Evolutionary conservation across 2,888 invertebrate species (phyloP).

Genomic region (Globia sparganii): DNA sequence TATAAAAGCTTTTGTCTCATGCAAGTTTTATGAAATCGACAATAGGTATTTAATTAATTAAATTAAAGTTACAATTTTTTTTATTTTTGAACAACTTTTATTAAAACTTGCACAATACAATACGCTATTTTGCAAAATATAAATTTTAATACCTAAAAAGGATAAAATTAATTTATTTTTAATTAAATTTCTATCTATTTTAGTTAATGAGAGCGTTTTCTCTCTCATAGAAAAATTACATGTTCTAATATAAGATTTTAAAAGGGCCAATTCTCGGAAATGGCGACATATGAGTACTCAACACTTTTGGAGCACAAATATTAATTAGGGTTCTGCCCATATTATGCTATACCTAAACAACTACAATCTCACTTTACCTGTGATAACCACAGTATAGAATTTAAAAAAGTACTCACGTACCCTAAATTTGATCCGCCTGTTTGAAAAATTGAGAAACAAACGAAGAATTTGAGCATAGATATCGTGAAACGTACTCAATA

Average conservation of each 20-base stretch:
- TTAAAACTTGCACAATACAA: slow-evolving; percentile 62
- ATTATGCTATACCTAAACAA: slow-evolving; percentile 66
- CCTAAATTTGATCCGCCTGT: slow-evolving; percentile 74
- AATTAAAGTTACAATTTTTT: slow-evolving; percentile 33
- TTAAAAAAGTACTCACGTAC: slow-evolving; percentile 68
- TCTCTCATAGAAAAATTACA: slow-evolving; percentile 72
- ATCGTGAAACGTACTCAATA: slow-evolving; percentile 49
- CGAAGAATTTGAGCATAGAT: slow-evolving; percentile 76
- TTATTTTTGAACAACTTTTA: slow-evolving; percentile 23
- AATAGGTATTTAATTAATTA: slow-evolving; percentile 32
- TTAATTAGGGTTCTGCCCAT: slow-evolving; percentile 52
- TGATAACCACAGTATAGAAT: slow-evolving; percentile 73
- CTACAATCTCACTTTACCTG: slow-evolving; percentile 83
- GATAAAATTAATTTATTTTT: slow-evolving; percentile 57
- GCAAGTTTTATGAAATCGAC: slow-evolving; percentile 54
- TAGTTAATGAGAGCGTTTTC: slow-evolving; percentile 73
- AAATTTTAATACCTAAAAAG: slow-evolving; percentile 42
- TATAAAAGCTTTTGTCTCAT: slow-evolving; percentile 45
- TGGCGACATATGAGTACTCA: slow-evolving; percentile 39
- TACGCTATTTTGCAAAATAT: slow-evolving; percentile 52
- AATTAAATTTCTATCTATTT: slow-evolving; percentile 68
- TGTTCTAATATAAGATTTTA: slow-evolving; percentile 55
- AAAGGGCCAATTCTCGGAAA: slow-evolving; percentile 57
- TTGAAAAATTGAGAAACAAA: slow-evolving; percentile 66
- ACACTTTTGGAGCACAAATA: slow-evolving; percentile 41